Evolutionary conservation across 2,888 invertebrate genomes (phyloP).

Genomic region (Neoscelio sp.): DNA sequence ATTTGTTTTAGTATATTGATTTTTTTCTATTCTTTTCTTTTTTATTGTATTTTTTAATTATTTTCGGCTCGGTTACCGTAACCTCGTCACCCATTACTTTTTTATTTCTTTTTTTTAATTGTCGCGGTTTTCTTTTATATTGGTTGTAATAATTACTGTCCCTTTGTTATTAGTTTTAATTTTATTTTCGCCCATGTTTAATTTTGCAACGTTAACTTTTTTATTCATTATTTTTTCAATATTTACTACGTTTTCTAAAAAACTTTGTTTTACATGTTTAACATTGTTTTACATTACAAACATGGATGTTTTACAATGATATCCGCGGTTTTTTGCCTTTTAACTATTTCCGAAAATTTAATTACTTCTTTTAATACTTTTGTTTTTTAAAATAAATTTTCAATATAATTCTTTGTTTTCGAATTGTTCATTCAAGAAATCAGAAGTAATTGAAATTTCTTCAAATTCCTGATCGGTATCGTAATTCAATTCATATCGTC

Average conservation of each 20-base stretch:
- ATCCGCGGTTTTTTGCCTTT: background rate
- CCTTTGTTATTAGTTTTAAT: slow-evolving; percentile 14
- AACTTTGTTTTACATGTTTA: slow-evolving; percentile 5
- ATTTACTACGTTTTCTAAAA: background rate
- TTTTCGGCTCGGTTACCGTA: background rate
- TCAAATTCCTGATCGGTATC: background rate
- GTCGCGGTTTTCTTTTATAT: background rate
- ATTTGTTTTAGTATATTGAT: too few species aligned
- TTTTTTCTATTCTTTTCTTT: too few species aligned
- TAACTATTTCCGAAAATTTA: slow-evolving; percentile 7
- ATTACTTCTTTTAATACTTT: background rate
- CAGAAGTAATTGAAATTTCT: too few species aligned
- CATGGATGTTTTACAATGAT: too few species aligned
- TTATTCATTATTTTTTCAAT: slow-evolving; percentile 13
- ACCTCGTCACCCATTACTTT: slow-evolving; percentile 4
- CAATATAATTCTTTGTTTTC: background rate
- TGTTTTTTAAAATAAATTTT: background rate
- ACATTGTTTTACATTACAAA: too few species aligned
- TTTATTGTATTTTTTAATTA: background rate
- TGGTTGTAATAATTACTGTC: slow-evolving; percentile 1
- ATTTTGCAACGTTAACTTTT: slow-evolving; percentile 4
- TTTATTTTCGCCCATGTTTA: slow-evolving; percentile 7
- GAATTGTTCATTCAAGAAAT: too few species aligned
- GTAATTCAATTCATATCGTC: background rate
- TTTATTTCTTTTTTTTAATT: background rate